Conservation (phyloP, 2,113 vertebrate species). For the Phylloscopus trochiloides region DNA sequence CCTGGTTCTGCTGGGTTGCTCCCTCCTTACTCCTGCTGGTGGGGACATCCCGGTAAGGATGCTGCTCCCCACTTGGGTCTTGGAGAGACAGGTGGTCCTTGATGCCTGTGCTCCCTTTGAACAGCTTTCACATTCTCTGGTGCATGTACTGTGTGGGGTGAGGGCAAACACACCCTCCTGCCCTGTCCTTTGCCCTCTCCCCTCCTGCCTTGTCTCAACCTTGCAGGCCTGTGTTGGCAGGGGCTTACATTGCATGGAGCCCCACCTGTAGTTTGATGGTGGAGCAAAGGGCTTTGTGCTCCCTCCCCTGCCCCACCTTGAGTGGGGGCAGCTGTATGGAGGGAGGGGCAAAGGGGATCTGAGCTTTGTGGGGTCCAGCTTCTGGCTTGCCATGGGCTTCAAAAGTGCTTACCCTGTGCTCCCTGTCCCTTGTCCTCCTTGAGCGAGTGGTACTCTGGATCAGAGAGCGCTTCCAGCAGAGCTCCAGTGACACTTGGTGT, state of each 20-base stretch:
- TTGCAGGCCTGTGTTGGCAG: fast-evolving
- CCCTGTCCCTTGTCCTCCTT: neutral
- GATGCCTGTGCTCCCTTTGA: fast-evolving
- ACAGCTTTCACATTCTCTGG: fast-evolving
- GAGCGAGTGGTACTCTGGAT: fast-evolving
- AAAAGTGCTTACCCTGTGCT: neutral
- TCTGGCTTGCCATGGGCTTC: fast-evolving
- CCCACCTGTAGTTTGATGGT: neutral
- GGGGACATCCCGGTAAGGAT: neutral
- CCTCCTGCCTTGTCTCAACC: fast-evolving
- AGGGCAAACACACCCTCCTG: neutral
- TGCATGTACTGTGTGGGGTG: fast-evolving
- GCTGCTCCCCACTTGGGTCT: neutral
- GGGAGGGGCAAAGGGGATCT: fast-evolving
- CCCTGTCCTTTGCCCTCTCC: neutral
- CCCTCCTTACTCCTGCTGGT: neutral
- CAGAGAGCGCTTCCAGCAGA: fast-evolving
- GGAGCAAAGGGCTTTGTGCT: neutral
- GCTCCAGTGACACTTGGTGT: neutral
- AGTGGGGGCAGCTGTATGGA: fast-evolving
- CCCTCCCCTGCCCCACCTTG: neutral
- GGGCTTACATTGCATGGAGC: neutral
- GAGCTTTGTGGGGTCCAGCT: neutral
- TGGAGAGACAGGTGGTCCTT: neutral
- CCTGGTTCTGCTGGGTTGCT: neutral